Evolutionary conservation across 2,113 vertebrate genomes (phyloP).

Genomic region (Cavia aperea): DNA sequence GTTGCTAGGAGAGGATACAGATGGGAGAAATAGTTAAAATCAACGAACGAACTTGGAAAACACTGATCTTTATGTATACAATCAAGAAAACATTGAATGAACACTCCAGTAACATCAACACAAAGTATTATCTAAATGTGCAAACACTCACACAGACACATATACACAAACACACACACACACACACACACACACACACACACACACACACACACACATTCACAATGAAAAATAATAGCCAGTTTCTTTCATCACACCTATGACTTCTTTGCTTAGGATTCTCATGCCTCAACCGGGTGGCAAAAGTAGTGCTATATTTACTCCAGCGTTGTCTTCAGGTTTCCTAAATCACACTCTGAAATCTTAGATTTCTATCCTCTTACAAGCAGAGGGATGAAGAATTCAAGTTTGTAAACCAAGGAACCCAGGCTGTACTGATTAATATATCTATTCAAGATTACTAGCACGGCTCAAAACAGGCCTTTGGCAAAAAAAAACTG

Average conservation of each 20-base stretch:
- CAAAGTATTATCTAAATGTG: not conserved
- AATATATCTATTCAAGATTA: not conserved
- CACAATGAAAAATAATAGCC: not conserved
- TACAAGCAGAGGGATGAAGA: not conserved
- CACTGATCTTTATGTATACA: not conserved
- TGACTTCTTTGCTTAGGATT: not conserved
- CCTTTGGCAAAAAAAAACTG: not conserved
- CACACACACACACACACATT: not conserved
- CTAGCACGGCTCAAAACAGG: not conserved
- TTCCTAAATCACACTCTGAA: not conserved
- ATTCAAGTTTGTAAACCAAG: not conserved
- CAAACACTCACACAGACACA: not conserved
- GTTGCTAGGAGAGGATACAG: not conserved
- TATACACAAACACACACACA: not conserved
- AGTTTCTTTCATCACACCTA: not conserved
- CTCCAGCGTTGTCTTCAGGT: not conserved
- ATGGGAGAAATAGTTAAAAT: not conserved
- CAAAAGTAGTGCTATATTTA: not conserved
- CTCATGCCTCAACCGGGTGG: not conserved
- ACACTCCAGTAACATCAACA: not conserved
- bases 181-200: not conserved
- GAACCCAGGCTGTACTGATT: too few relatives aligned
- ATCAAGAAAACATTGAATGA: not conserved
- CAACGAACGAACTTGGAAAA: not conserved
- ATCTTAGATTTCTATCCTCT: not conserved